Evolutionary conservation across 2,888 invertebrate species (phyloP).

Genomic region (Hyposoter didymator): DNA sequence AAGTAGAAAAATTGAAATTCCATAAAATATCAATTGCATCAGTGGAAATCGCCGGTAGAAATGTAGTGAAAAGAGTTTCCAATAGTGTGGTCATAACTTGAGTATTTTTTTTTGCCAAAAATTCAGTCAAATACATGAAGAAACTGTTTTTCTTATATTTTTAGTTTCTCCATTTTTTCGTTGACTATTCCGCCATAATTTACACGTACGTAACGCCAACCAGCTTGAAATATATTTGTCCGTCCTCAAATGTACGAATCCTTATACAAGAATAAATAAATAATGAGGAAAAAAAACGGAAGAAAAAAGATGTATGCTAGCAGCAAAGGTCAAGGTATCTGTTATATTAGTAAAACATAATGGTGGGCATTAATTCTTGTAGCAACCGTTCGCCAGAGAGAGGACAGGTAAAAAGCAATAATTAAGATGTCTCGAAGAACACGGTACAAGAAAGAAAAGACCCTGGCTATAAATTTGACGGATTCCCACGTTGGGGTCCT

Average conservation of each 20-base stretch:
- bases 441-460: constrained; percentile 57
- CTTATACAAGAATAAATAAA: constrained; percentile 33
- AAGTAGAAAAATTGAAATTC: background rate
- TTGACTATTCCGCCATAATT: constrained; percentile 36
- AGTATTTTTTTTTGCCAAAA: background rate
- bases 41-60: constrained; percentile 12
- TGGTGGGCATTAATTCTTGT: constrained; percentile 56
- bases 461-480: constrained; percentile 70
- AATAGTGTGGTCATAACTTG: background rate
- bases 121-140: background rate
- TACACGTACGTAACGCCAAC: constrained; percentile 2
- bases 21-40: background rate
- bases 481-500: constrained; percentile 70
- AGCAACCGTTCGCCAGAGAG: constrained; percentile 44
- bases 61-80: background rate
- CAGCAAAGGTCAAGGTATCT: constrained; percentile 61
- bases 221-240: constrained; percentile 23
- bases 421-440: constrained; percentile 71
- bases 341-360: constrained; percentile 60
- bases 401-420: constrained; percentile 67
- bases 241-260: background rate
- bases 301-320: constrained; percentile 37
- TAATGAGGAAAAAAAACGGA: constrained; percentile 20
- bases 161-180: constrained; percentile 27
- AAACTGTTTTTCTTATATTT: background rate